phyloP scores from a whole-genome alignment of 2,888 invertebrate species.

The Geophilus truncorum region DNA sequence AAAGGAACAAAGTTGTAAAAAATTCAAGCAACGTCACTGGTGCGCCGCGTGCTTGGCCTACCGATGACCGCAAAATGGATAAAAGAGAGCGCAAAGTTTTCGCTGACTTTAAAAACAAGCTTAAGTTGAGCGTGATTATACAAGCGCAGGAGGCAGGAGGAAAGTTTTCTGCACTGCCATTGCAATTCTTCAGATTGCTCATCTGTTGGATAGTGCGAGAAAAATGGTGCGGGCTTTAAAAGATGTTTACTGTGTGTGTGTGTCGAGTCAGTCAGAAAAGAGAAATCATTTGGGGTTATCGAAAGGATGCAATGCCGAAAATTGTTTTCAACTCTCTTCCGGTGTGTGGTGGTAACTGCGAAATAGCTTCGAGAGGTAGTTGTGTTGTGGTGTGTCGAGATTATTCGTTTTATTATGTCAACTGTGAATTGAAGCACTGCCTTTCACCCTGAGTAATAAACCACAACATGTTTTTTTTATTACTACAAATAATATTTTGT shows the following conservation, averaged over 20 bases:
- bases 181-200: not conserved
- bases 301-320: not conserved
- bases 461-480: too few relatives aligned
- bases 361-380: not conserved
- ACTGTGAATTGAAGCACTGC: too few relatives aligned
- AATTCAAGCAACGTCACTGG: conserved; percentile 21
- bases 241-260: too few relatives aligned
- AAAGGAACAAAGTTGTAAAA: conserved; percentile 18
- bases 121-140: not conserved
- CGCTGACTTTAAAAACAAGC: conserved; percentile 18
- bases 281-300: not conserved
- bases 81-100: conserved; percentile 10
- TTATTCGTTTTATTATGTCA: too few relatives aligned
- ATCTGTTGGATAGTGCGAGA: not conserved
- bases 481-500: too few relatives aligned
- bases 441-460: too few relatives aligned
- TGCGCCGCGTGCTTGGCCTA: not conserved
- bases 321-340: not conserved
- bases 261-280: not conserved
- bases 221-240: not conserved
- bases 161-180: not conserved
- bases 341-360: not conserved
- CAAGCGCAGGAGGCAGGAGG: not conserved
- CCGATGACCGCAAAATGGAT: conserved; percentile 16
- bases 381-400: not conserved